phyloP scores from a whole-genome alignment of 2,113 vertebrate species.

The Felis chaus region DNA sequence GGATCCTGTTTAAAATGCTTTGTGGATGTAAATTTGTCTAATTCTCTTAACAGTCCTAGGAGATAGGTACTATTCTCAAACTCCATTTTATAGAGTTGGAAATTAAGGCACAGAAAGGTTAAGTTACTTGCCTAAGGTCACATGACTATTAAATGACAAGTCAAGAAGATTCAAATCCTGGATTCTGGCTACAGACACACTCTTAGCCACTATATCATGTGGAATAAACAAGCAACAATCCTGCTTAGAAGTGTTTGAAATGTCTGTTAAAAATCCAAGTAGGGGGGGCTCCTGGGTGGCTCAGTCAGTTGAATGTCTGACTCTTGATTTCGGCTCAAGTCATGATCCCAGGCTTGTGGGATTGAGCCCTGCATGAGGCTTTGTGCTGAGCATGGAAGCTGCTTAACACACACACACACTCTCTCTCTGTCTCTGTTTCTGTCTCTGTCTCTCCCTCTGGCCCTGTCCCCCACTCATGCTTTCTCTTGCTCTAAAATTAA shows the following conservation, averaged over 20 bases:
- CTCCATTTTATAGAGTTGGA: neutral
- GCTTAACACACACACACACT: too few species aligned
- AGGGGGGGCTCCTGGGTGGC: neutral
- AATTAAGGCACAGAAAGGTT: neutral
- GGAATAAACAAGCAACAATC: neutral
- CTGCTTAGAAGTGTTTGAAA: neutral
- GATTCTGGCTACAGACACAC: neutral
- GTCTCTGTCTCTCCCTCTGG: too few species aligned
- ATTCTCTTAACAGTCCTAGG: neutral
- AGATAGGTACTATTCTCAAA: neutral
- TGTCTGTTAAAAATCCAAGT: neutral
- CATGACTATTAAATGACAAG: neutral
- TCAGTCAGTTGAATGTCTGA: too few species aligned
- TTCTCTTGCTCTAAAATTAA: too few species aligned
- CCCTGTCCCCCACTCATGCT: too few species aligned
- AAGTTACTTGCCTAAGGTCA: neutral
- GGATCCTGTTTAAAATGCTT: neutral
- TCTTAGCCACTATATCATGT: neutral
- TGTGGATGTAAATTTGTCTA: neutral
- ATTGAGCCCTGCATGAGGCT: too few species aligned
- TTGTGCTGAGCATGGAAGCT: too few species aligned
- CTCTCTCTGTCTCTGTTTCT: too few species aligned
- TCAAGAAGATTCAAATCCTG: neutral
- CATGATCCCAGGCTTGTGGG: too few species aligned
- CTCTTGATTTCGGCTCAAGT: too few species aligned